phyloP scores from a whole-genome alignment of 2,888 invertebrate genomes.

The Pollenia griseotomentosa region DNA sequence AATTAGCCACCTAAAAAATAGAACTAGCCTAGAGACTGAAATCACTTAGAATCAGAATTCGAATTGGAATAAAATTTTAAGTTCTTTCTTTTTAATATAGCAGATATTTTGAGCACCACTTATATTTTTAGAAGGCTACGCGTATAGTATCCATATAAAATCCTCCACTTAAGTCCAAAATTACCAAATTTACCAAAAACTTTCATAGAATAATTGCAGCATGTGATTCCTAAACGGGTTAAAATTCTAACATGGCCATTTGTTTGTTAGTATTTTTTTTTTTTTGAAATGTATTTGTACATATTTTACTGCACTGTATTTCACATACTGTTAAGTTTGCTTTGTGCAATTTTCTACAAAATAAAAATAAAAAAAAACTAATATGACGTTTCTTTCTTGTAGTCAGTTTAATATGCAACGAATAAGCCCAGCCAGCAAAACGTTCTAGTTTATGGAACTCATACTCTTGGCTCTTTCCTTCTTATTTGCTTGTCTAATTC shows the following conservation, averaged over 20 bases:
- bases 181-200: neutral
- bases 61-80: no score
- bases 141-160: no score
- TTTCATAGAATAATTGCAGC: neutral
- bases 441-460: constrained; percentile 58
- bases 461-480: constrained; percentile 53
- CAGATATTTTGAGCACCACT: no score
- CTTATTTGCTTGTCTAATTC: constrained; percentile 74
- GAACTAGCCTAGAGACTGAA: no score
- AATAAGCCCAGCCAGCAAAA: constrained; percentile 50
- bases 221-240: constrained; percentile 34
- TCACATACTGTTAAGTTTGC: constrained; percentile 29
- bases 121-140: no score
- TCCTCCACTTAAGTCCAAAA: neutral
- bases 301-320: constrained; percentile 37
- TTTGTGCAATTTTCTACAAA: constrained; percentile 55
- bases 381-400: constrained; percentile 63
- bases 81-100: no score
- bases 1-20: no score
- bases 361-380: constrained; percentile 47
- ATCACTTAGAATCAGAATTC: no score
- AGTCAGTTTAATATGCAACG: constrained; percentile 48
- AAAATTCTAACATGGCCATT: constrained; percentile 52
- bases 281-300: neutral
- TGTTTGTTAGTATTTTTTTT: constrained; percentile 36